Evolutionary conservation across 2,888 invertebrate genomes (phyloP).

Genomic region (Anodontia alba): DNA sequence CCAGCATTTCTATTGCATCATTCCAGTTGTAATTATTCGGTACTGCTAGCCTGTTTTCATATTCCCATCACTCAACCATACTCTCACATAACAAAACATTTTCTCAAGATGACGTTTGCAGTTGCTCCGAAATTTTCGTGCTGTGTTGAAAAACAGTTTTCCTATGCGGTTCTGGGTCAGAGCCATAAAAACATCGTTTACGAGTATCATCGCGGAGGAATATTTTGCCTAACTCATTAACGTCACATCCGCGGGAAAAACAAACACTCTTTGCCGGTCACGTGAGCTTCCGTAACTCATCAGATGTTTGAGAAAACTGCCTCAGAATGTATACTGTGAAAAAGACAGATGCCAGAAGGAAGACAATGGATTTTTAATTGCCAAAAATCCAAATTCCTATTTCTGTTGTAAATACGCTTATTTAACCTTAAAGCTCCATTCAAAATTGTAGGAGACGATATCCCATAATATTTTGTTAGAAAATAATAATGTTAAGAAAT

Average conservation of each 20-base stretch:
- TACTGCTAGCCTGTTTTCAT: background rate
- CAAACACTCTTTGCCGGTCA: slow-evolving; percentile 9
- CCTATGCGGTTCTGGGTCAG: slow-evolving; percentile 13
- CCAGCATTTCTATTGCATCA: too few relatives aligned
- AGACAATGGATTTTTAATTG: slow-evolving; percentile 14
- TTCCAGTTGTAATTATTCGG: too few relatives aligned
- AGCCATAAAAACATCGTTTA: slow-evolving; percentile 13
- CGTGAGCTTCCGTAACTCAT: slow-evolving; percentile 17
- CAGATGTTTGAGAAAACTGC: background rate
- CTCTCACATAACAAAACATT: slow-evolving; percentile 16
- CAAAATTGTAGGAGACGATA: too few relatives aligned
- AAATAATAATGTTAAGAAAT: too few relatives aligned
- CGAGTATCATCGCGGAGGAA: slow-evolving; percentile 11
- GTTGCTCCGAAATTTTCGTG: slow-evolving; percentile 14
- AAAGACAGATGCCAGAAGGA: background rate
- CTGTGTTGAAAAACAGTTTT: slow-evolving; percentile 17
- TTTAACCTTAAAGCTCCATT: too few relatives aligned
- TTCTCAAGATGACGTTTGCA: slow-evolving; percentile 15
- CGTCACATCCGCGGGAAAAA: slow-evolving; percentile 15
- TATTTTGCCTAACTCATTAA: slow-evolving; percentile 14
- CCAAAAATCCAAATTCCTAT: background rate
- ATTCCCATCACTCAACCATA: slow-evolving; percentile 3
- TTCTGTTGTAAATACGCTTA: too few relatives aligned
- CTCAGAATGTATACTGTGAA: background rate
- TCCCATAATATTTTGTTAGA: too few relatives aligned